Conservation (phyloP, 2,113 vertebrate genomes). For the Terrapene triunguis region DNA sequence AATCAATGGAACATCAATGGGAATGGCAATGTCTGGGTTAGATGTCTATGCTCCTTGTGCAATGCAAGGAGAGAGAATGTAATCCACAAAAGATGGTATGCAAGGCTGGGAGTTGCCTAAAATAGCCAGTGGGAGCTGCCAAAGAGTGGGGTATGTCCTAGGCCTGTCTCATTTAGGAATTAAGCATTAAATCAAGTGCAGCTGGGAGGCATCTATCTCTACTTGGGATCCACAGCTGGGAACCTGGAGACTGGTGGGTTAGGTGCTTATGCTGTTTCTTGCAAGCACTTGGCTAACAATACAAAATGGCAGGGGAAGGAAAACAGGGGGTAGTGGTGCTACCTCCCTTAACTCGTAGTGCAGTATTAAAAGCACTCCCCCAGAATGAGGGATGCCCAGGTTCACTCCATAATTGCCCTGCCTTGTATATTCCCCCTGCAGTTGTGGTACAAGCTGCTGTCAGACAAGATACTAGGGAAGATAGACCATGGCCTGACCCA, state of each 20-base stretch:
- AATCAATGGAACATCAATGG: neutral
- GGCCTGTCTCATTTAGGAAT: neutral
- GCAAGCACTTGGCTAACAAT: too few relatives aligned
- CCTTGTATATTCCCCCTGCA: neutral
- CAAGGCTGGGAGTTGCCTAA: neutral
- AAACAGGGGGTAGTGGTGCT: too few relatives aligned
- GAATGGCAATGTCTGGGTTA: neutral
- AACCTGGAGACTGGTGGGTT: neutral
- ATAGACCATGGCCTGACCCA: neutral
- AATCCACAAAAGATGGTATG: neutral
- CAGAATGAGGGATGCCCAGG: neutral
- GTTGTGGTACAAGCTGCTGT: neutral
- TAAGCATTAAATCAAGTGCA: neutral
- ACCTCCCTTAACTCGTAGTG: neutral
- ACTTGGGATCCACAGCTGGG: neutral
- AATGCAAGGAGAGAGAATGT: neutral
- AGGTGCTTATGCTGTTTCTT: too few relatives aligned
- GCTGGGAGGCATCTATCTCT: neutral
- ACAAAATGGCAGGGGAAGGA: too few relatives aligned
- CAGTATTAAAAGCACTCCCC: neutral
- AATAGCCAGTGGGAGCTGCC: neutral
- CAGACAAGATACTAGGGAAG: neutral
- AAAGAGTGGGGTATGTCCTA: neutral
- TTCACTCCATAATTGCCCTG: neutral
- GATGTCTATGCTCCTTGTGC: neutral